phyloP scores from a whole-genome alignment of 2,797 vertebrate genomes.

The Danio albolineatus region DNA sequence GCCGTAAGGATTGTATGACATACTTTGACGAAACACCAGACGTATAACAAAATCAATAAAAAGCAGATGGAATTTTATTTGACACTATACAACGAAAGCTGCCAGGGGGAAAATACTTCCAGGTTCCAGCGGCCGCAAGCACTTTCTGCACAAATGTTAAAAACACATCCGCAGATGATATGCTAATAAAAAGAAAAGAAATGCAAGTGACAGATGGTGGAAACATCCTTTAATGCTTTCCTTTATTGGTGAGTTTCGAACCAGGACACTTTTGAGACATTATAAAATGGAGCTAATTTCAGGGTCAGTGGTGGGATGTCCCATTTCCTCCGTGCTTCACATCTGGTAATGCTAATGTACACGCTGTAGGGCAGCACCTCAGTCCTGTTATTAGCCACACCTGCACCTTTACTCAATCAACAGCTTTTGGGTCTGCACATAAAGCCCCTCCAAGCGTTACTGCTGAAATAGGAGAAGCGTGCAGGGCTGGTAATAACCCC shows the following conservation, averaged over 20 bases:
- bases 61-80: constrained; percentile 51
- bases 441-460: neutral
- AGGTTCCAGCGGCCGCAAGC: constrained; percentile 55
- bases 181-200: constrained; percentile 44
- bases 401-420: constrained; percentile 44
- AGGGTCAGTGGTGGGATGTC: neutral
- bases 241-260: neutral
- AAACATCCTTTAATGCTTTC: constrained; percentile 28
- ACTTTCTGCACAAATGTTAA: constrained; percentile 65
- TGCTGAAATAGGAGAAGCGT: neutral
- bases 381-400: constrained; percentile 47
- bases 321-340: neutral
- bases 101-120: constrained; percentile 55
- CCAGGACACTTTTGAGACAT: neutral
- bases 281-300: constrained; percentile 21
- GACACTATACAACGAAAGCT: constrained; percentile 19
- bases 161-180: constrained; percentile 41
- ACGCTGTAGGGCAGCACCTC: constrained; percentile 10
- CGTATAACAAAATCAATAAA: constrained; percentile 48
- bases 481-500: neutral
- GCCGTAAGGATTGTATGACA: constrained; percentile 57
- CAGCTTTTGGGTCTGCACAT: neutral
- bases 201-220: neutral
- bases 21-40: constrained; percentile 41
- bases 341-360: constrained; percentile 25